Base-by-base conservation (phyloP, 2,888 invertebrate species). In the Lymantria monacha region DNA sequence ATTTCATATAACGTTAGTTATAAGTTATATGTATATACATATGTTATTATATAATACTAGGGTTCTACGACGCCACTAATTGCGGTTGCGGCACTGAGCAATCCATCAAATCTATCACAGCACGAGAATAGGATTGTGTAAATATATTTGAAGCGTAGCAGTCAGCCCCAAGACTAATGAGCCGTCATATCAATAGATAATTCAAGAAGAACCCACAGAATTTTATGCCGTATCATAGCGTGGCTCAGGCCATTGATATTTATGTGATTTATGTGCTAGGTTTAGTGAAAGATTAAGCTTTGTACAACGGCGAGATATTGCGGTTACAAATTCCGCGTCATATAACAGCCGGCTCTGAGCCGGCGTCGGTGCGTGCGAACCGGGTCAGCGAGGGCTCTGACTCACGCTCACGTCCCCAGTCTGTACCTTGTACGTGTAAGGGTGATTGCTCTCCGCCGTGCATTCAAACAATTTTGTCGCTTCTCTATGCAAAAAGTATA, bases 381-480 rank as follows among this genome's bases (percentile, higher is more conserved):
- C 85, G 78, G 83, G 86, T 83, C 86, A 85, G 70, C 54, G 70
- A 70, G 70, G 72, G 65, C 65, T 70, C 66, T 74, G 74, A 76
- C 66, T 79, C 74, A 76, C 66, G 48, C 33, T 30, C 58, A 58
- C 61, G 67, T 59, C 56, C 62, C 54, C 59, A 43, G 57, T 54
- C 55, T 52, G 48, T 66, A 59, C 68, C 65, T 68, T 56, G 48
- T 55, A 53, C 44, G 46, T 58, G 52, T 57, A 70, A 55, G 62
- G 70, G 65, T 68, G 70, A 69, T 58, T 68, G 66, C 69, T 62
- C 66, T 65, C 48, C 51, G 51, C 58, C 48, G 51, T 56, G 51
- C 53, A 58, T 42, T 44, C 63, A 46, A 62, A 1, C 56, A 59
- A 63, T 66, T 57, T 64, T 59, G 55, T 55, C 51, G 51, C 54